Percentiles rank a stretch among this genome's conserved stretches.
Conservation (phyloP, 2,797 vertebrate genomes). For the Argentina silus region DNA sequence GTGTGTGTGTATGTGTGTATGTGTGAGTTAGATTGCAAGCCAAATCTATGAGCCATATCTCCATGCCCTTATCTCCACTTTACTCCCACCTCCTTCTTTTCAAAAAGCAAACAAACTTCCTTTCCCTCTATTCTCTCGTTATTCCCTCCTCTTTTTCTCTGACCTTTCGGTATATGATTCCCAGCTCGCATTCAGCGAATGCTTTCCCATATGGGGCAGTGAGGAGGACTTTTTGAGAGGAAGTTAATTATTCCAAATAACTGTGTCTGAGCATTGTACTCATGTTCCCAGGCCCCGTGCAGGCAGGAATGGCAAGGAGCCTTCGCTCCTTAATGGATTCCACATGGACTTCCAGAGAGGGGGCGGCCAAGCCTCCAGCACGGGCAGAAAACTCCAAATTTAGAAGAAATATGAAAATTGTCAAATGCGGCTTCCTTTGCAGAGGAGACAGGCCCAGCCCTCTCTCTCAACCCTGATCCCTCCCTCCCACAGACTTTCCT, state of each 20-base stretch:
- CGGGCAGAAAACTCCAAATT: constrained; percentile 96
- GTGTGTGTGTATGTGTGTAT: constrained; percentile 1
- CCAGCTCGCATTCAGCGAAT: constrained; percentile 45
- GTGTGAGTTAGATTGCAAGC: constrained; percentile 16
- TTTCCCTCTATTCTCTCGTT: background rate
- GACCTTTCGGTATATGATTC: constrained; percentile 25
- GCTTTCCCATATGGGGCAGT: constrained; percentile 53
- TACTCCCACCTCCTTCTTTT: constrained; percentile 4
- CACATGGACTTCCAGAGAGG: constrained; percentile 83
- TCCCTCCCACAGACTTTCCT: constrained; percentile 33
- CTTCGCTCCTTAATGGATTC: constrained; percentile 82
- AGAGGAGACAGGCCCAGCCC: constrained; percentile 78
- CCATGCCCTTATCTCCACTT: background rate
- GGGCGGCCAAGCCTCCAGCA: constrained; percentile 83
- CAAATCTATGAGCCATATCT: constrained; percentile 1
- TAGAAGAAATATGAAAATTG: constrained; percentile 98
- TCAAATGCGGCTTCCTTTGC: constrained; percentile 90
- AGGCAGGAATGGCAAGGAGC: constrained; percentile 65
- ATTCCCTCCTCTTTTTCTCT: constrained; percentile 4
- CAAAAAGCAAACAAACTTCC: constrained; percentile 15
- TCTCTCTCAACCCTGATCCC: background rate
- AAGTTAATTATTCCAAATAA: constrained; percentile 75
- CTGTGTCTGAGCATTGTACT: constrained; percentile 66
- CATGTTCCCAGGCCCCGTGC: constrained; percentile 77
- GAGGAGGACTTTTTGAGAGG: constrained; percentile 48